Evolutionary conservation across 2,888 invertebrate species (phyloP).

Genomic region (Villa cingulata): DNA sequence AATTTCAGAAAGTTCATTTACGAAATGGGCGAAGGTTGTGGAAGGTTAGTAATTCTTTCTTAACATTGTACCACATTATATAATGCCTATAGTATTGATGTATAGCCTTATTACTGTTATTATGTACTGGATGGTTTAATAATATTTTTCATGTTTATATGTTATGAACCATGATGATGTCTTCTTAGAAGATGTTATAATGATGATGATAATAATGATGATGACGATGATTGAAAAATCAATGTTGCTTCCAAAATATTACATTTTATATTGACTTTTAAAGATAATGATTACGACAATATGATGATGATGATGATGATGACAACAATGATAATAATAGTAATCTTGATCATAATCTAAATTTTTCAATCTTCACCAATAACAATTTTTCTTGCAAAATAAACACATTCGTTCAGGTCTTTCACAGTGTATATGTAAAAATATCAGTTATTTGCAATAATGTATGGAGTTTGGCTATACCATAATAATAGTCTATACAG

Average conservation of each 20-base stretch:
- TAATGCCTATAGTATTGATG: too few species aligned
- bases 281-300: too few species aligned
- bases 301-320: background rate
- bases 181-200: background rate
- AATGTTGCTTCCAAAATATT: background rate
- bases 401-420: too few species aligned
- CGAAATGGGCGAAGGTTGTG: constrained; percentile 7
- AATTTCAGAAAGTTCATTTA: background rate
- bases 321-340: background rate
- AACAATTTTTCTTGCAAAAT: background rate
- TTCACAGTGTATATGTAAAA: too few species aligned
- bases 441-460: too few species aligned
- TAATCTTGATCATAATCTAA: background rate
- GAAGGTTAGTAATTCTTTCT: background rate
- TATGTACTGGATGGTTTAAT: too few species aligned
- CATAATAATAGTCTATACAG: too few species aligned
- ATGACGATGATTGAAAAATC: background rate
- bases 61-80: too few species aligned
- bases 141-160: too few species aligned
- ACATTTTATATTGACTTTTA: background rate
- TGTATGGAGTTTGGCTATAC: background rate
- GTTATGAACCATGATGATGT: background rate
- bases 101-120: background rate
- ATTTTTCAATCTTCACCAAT: too few species aligned
- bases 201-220: background rate